phyloP scores from a whole-genome alignment of 2,113 vertebrate genomes.

The Lycocorax pyrrhopterus region DNA sequence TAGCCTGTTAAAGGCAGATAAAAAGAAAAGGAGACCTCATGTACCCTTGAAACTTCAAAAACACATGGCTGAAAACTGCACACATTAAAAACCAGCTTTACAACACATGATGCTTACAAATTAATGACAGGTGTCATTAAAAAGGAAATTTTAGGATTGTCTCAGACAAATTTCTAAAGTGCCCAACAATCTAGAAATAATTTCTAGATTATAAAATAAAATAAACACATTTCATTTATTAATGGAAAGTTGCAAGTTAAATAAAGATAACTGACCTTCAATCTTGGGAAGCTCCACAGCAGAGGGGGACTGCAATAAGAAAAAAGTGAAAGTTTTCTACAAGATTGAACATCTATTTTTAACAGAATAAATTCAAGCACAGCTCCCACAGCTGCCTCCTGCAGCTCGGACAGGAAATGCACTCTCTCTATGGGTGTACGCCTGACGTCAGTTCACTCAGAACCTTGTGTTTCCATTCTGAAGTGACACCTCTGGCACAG shows the following conservation, averaged over 20 bases:
- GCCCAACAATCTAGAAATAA: neutral
- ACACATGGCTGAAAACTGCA: neutral
- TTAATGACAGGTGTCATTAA: neutral
- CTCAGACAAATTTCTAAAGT: neutral
- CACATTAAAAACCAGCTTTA: neutral
- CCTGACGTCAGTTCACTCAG: accelerated
- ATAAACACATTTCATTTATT: neutral
- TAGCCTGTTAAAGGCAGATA: neutral
- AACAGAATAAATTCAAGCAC: neutral
- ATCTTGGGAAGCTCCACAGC: conserved; percentile 76
- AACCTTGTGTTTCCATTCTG: neutral
- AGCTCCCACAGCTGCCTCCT: neutral
- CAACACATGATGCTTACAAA: neutral
- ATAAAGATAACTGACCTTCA: conserved; percentile 75
- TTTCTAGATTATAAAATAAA: neutral
- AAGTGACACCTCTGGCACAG: neutral
- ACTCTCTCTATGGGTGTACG: neutral
- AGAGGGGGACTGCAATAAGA: conserved; percentile 72
- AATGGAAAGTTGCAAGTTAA: neutral
- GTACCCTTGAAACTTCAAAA: neutral
- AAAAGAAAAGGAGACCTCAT: neutral
- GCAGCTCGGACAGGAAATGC: neutral
- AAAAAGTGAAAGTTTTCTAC: neutral
- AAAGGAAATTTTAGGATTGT: neutral
- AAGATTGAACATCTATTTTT: neutral